phyloP scores from a whole-genome alignment of 1,140 invertebrate species.

The Apis florea region DNA sequence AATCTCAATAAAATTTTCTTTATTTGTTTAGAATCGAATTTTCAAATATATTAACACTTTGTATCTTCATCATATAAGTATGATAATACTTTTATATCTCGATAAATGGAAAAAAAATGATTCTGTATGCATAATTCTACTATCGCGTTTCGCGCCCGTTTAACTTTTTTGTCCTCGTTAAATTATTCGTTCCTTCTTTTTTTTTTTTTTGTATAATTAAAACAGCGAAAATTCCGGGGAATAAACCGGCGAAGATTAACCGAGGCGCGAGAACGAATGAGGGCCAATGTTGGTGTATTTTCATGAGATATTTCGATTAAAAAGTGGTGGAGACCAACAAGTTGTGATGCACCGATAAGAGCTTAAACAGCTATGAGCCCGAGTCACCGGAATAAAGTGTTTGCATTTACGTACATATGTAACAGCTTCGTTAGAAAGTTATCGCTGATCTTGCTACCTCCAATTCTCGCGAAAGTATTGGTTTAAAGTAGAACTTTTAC shows the following conservation, averaged over 20 bases:
- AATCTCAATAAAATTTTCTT: no score
- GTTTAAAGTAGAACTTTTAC: neutral
- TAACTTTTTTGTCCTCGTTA: neutral
- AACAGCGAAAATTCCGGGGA: neutral
- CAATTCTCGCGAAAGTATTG: neutral
- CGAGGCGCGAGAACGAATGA: neutral
- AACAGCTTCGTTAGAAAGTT: neutral
- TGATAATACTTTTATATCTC: neutral
- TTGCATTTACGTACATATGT: neutral
- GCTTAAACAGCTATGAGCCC: neutral
- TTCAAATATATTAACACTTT: no score
- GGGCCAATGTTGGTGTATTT: neutral
- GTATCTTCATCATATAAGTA: no score
- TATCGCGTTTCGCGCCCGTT: neutral
- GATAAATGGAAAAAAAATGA: neutral
- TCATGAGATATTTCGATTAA: neutral
- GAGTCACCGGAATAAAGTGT: neutral
- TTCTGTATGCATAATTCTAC: neutral
- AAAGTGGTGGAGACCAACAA: conserved; percentile 13
- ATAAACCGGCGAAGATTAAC: neutral
- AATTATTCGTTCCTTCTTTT: neutral
- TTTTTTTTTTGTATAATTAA: neutral
- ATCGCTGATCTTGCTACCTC: no score
- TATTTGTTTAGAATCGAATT: no score
- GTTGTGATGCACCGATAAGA: conserved; percentile 10